Evolutionary conservation across 2,797 vertebrate species (phyloP).

Genomic region (Sebastes kiyomatsui): DNA sequence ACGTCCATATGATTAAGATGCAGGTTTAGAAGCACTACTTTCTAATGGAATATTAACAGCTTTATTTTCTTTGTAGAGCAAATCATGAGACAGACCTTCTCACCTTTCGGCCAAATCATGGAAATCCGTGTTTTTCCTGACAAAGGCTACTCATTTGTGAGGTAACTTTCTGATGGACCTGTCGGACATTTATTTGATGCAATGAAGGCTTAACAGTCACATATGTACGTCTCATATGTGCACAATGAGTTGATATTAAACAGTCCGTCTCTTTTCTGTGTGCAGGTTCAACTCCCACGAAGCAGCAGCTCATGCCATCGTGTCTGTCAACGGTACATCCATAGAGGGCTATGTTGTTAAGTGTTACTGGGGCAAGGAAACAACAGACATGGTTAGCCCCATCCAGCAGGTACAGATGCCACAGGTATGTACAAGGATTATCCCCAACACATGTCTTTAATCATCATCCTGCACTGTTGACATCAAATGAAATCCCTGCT

Average conservation of each 20-base stretch:
- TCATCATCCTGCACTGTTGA: neutral
- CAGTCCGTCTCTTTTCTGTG: neutral
- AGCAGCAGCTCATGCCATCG: constrained; percentile 95
- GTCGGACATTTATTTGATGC: neutral
- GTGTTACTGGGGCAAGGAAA: constrained; percentile 98
- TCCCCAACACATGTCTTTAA: too few relatives aligned
- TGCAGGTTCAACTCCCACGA: constrained; percentile 92
- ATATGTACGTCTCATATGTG: neutral
- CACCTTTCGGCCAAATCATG: constrained; percentile 97
- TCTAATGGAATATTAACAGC: neutral
- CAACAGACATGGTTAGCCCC: constrained; percentile 89
- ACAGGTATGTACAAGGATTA: constrained; percentile 69
- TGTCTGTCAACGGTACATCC: constrained; percentile 95
- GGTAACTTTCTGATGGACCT: constrained; percentile 77
- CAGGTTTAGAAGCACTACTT: neutral
- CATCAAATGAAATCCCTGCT: neutral
- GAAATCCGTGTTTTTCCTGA: constrained; percentile 97
- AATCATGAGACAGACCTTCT: constrained; percentile 98
- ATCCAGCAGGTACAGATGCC: constrained; percentile 90
- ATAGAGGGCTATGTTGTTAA: constrained; percentile 95
- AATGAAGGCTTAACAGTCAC: neutral
- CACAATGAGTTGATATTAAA: neutral
- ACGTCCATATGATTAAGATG: too few relatives aligned
- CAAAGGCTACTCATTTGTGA: constrained; percentile 97
- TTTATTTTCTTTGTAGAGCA: constrained; percentile 83